Percentiles rank a stretch among this genome's conserved stretches.
phyloP scores from a whole-genome alignment of 2,797 vertebrate species.

The Hephaestus fuliginosus region DNA sequence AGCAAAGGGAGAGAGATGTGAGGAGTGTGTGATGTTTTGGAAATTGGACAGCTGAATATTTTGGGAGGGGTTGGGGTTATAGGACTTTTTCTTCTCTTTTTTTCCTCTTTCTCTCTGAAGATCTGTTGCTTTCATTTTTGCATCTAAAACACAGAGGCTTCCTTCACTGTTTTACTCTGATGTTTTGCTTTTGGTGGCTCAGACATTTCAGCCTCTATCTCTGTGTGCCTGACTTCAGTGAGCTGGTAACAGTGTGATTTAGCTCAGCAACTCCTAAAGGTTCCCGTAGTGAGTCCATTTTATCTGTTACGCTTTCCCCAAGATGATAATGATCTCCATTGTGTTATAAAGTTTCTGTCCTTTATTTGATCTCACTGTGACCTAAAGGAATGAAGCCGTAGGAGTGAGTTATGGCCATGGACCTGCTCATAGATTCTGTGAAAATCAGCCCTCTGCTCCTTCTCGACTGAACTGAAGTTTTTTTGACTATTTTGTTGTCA shows the following conservation, averaged over 20 bases:
- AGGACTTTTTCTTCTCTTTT: constrained; percentile 11
- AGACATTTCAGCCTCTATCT: constrained; percentile 34
- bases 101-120: constrained; percentile 32
- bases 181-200: constrained; percentile 48
- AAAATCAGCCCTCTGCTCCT: constrained; percentile 15
- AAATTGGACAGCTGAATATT: constrained; percentile 44
- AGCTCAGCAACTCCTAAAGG: constrained; percentile 40
- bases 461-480: constrained; percentile 12
- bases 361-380: constrained; percentile 56
- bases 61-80: neutral
- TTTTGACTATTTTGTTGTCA: constrained; percentile 31
- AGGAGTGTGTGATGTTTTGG: constrained; percentile 34
- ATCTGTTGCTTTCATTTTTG: constrained; percentile 24
- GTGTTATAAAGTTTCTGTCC: constrained; percentile 55
- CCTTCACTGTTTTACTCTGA: constrained; percentile 35
- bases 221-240: constrained; percentile 25
- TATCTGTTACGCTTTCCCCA: constrained; percentile 35
- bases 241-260: constrained; percentile 59
- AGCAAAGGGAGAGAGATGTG: constrained; percentile 30
- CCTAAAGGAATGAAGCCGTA: constrained; percentile 32
- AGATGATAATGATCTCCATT: constrained; percentile 56
- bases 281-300: constrained; percentile 27
- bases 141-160: constrained; percentile 26
- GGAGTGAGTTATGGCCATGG: constrained; percentile 36
- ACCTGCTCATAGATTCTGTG: constrained; percentile 16